These are phyloP conservation scores for Zaprionus ornatus DNA, from an alignment of 1,140 invertebrate genomes.

Conservation along the genomic window DNA sequence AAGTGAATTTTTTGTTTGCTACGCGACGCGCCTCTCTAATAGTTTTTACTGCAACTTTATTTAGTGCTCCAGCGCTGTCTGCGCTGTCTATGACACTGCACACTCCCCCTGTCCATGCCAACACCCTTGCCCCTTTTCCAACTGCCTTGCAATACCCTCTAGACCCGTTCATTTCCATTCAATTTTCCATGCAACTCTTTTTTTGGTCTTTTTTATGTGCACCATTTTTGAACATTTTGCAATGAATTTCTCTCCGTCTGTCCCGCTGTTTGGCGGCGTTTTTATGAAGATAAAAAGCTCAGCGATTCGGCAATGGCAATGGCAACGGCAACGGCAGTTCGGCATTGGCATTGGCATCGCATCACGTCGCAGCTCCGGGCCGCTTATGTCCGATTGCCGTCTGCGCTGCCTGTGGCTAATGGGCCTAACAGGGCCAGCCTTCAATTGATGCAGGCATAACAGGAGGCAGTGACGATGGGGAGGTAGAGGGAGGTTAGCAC, in stretches of 20 bases:
- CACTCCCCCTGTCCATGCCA: not conserved
- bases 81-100: conserved; percentile 27
- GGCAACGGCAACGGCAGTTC: conserved; percentile 19
- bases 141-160: not conserved
- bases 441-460: not conserved
- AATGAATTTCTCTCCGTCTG: conserved; percentile 60
- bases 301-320: conserved; percentile 45
- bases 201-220: conserved; percentile 23
- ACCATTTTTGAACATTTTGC: conserved; percentile 65
- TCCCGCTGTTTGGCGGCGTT: conserved; percentile 59
- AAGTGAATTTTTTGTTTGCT: conserved; percentile 57
- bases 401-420: conserved; percentile 65
- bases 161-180: conserved; percentile 47
- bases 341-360: conserved; percentile 39
- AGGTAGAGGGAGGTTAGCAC: not conserved
- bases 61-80: conserved; percentile 46
- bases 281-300: conserved; percentile 82
- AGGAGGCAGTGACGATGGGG: not conserved
- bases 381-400: conserved; percentile 48
- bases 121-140: not conserved
- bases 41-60: conserved; percentile 73
- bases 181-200: conserved; percentile 56
- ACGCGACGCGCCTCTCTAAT: conserved; percentile 50
- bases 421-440: conserved; percentile 47
- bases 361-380: conserved; percentile 37